Evolutionary conservation across 2,113 vertebrate genomes (phyloP), one percentile per base, ranked within the genome.

Genomic region (Lipotes vexillifer): DNA sequence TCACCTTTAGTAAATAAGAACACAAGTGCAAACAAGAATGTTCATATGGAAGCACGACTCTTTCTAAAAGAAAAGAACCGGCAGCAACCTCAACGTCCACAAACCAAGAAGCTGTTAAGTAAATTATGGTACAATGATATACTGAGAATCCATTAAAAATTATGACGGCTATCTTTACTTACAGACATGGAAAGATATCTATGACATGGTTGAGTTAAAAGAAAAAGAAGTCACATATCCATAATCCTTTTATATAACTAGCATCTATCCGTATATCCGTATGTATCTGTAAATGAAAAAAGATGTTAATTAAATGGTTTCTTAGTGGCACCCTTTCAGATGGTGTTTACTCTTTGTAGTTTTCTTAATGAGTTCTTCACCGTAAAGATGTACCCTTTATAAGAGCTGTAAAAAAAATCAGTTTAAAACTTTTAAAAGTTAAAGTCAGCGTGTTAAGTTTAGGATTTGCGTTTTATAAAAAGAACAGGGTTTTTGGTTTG

Each of bases 251-350:
- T 31, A 87, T 38, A 13, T 33, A 87, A 71, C 29, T 63, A 63
- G 15, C 46, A 90, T 83, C 49, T 59, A 74, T 66, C 23, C 27
- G 69, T 33, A 69, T 11, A 20, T 85, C 25, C 63, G 2, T 74
- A 85, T n/a, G 49, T 17, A 66, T 5, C n/a, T 0, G 1, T 69
- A 82, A 82, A 61, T 55, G 33, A 75, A 95, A 36, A 82, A 91
- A 63, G 14, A 78, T 88, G 10, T 86, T 93, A 94, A 86, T 88
- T 75, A 93, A 87, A 97, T 74, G 33, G 36, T 89, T 91, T 38
- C 31, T 89, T 52, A 29, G 36, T 77, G 29, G 38, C 84, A 25
- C 29, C 9, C 36, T 69, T 83, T 90, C 46, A 25, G 29, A 66
- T 1, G 61, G 7, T 55, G 88, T 94, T 92, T 49, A 29, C 46